Evolutionary conservation across 92 coral and sea anemone genomes (phyloP).

Genomic region (Paragorgia papillata): DNA sequence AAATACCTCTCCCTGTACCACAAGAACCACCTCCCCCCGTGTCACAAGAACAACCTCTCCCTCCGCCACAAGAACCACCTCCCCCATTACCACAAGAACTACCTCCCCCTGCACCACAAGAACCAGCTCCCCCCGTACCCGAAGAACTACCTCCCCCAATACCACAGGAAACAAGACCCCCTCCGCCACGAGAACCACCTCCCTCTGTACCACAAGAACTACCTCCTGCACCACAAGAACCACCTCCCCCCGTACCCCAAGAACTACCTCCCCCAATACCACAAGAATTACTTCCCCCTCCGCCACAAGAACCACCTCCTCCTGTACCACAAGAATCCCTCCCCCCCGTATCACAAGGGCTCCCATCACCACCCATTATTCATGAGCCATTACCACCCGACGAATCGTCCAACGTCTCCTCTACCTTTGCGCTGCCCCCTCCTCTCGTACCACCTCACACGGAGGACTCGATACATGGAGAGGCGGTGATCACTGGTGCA

Average conservation of each 20-base stretch:
- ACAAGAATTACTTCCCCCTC: conserved; percentile 1
- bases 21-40: conserved; percentile 7
- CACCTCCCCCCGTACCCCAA: conserved; percentile 4
- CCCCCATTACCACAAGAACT: conserved; percentile 18
- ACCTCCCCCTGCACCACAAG: conserved; percentile 7
- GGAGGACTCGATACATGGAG: conserved; percentile 1
- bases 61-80: conserved; percentile 3
- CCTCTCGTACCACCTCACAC: conserved; percentile 2
- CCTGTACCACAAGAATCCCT: neutral
- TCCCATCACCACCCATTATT: neutral
- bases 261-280: neutral
- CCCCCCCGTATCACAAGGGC: neutral
- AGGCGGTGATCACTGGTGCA: neutral
- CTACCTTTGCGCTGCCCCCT: neutral
- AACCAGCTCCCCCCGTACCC: neutral
- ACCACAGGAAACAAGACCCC: neutral
- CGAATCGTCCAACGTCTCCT: neutral
- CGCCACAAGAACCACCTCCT: conserved; percentile 1
- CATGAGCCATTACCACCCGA: neutral
- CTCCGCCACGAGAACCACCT: neutral
- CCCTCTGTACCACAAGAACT: neutral
- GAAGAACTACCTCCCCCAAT: conserved; percentile 5
- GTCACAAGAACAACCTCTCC: neutral
- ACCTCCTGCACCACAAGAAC: conserved; percentile 2
- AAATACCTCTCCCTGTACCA: conserved; percentile 10